Evolutionary conservation across 1,140 invertebrate genomes (phyloP).

Genomic region (Calephelis nemesis): DNA sequence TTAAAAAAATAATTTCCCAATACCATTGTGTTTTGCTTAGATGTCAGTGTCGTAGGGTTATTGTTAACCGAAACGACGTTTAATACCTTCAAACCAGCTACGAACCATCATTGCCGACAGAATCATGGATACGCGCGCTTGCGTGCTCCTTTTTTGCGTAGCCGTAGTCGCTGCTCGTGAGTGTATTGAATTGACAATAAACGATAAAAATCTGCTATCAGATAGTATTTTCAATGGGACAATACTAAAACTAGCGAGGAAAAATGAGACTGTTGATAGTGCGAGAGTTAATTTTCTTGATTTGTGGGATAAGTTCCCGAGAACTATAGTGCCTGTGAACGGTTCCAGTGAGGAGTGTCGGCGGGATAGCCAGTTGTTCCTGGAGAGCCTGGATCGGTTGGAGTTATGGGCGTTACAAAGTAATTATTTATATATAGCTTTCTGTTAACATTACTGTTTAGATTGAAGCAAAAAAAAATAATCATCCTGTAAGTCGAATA

Average conservation of each 20-base stretch:
- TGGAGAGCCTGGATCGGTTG: slow-evolving; percentile 71
- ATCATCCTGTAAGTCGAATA: no score
- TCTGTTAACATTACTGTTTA: no score
- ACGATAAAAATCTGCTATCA: slow-evolving; percentile 42
- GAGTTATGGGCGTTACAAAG: slow-evolving; percentile 82
- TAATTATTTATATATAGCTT: slow-evolving; percentile 45
- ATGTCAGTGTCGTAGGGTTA: slow-evolving; percentile 46
- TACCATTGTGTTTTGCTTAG: slow-evolving; percentile 37
- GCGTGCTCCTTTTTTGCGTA: slow-evolving; percentile 43
- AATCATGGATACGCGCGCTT: slow-evolving; percentile 63
- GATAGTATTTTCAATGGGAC: slow-evolving; percentile 60
- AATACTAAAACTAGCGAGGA: slow-evolving; percentile 48
- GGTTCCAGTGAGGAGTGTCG: slow-evolving; percentile 68
- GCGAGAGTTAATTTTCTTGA: slow-evolving; percentile 49
- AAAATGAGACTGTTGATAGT: slow-evolving; percentile 54
- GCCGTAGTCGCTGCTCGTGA: slow-evolving; percentile 53
- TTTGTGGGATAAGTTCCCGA: slow-evolving; percentile 67
- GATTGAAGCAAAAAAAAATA: no score
- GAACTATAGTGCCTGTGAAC: slow-evolving; percentile 62
- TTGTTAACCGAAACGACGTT: slow-evolving; percentile 35
- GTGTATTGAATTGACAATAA: slow-evolving; percentile 61
- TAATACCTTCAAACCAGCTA: slow-evolving; percentile 29
- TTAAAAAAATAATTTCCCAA: slow-evolving; percentile 35
- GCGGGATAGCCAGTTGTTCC: slow-evolving; percentile 61
- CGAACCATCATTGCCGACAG: slow-evolving; percentile 46